Percentiles rank a stretch among this genome's conserved stretches.
Evolutionary conservation across 2,113 vertebrate genomes (phyloP).

Genomic region (Propithecus coquereli): DNA sequence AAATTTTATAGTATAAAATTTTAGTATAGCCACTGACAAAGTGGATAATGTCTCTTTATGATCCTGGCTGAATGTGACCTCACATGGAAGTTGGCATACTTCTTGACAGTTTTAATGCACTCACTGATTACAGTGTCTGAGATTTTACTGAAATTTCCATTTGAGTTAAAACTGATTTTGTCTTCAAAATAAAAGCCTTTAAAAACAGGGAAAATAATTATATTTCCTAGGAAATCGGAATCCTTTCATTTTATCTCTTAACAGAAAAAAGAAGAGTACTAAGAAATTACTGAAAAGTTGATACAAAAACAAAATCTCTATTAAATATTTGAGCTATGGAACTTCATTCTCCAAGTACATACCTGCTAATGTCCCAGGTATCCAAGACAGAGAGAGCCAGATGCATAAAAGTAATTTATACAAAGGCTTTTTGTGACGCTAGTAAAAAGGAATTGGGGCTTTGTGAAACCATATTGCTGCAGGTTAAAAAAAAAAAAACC

Average conservation of each 20-base stretch:
- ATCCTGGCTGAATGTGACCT: constrained; percentile 20
- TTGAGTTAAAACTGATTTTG: constrained; percentile 70
- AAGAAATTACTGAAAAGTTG: constrained; percentile 54
- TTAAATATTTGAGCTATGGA: background rate
- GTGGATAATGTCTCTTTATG: constrained; percentile 40
- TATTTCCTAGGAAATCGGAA: constrained; percentile 59
- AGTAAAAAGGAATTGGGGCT: background rate
- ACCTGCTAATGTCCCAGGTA: background rate
- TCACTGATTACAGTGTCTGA: constrained; percentile 67
- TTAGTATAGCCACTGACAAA: constrained; percentile 34
- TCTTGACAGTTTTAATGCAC: constrained; percentile 54
- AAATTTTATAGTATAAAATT: background rate
- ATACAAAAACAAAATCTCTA: constrained; percentile 52
- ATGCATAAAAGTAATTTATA: constrained; percentile 27
- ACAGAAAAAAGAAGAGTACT: constrained; percentile 44
- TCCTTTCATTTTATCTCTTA: constrained; percentile 55
- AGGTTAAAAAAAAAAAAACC: constrained; percentile 2
- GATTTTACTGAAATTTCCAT: constrained; percentile 70
- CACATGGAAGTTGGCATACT: constrained; percentile 40
- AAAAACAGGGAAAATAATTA: constrained; percentile 57
- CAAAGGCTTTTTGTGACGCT: constrained; percentile 41
- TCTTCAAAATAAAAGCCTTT: constrained; percentile 65
- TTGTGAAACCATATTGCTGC: constrained; percentile 12
- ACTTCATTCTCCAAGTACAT: constrained; percentile 45
- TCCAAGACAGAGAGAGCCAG: constrained; percentile 35